Percentiles rank a stretch among this genome's conserved stretches.
Conservation (phyloP, 2,888 invertebrate species). For the Pachliopta kotzebuea region DNA sequence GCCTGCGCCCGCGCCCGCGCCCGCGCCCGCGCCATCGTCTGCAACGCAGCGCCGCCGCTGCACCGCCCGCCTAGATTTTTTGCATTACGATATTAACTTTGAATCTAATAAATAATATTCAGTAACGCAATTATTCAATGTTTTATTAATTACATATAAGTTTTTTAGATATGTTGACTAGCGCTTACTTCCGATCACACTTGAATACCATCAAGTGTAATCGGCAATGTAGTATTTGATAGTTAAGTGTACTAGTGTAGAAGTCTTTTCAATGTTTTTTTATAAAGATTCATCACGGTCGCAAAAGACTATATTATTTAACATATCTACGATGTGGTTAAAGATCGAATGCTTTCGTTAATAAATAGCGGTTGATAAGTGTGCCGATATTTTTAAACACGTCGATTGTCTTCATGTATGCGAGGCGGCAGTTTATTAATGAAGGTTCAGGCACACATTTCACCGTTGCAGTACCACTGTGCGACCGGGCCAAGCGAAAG, state of each 20-base stretch:
- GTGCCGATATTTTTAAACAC: not conserved
- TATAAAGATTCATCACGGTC: too few relatives aligned
- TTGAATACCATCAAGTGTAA: too few relatives aligned
- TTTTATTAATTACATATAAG: not conserved
- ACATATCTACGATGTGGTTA: not conserved
- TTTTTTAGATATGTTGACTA: too few relatives aligned
- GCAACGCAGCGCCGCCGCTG: constrained; percentile 40
- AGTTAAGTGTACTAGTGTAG: too few relatives aligned
- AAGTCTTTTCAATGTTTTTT: too few relatives aligned
- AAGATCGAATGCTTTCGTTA: not conserved
- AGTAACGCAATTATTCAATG: not conserved
- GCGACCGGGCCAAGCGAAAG: constrained; percentile 40
- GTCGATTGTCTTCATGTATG: not conserved
- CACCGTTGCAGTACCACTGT: constrained; percentile 37
- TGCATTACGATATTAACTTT: constrained; percentile 22
- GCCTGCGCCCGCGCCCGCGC: constrained; percentile 47
- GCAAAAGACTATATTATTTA: not conserved
- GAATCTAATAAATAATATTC: constrained; percentile 15
- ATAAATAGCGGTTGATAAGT: not conserved
- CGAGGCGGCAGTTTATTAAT: constrained; percentile 21
- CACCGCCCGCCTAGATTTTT: constrained; percentile 33
- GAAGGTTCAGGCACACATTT: constrained; percentile 39
- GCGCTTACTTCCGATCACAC: too few relatives aligned
- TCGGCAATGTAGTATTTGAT: too few relatives aligned
- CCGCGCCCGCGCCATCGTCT: constrained; percentile 43